phyloP scores from a whole-genome alignment of 2,113 vertebrate genomes.

The Choloepus hoffmanni region DNA sequence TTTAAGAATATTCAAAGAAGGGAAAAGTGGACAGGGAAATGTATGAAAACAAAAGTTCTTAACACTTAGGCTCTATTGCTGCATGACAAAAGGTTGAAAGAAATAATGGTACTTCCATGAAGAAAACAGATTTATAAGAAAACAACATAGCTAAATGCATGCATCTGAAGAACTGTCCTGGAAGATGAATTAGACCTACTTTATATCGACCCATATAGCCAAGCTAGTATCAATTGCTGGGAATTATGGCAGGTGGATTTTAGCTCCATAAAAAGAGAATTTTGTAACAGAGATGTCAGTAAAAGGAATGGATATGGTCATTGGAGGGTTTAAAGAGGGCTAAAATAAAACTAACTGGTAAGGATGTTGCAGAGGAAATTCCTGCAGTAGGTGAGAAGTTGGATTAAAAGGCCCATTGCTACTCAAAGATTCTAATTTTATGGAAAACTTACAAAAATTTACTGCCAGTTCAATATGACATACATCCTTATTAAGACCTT shows the following conservation, averaged over 20 bases:
- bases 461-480: not conserved
- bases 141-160: not conserved
- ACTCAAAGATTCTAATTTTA: conserved; percentile 35
- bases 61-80: not conserved
- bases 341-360: not conserved
- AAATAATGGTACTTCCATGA: not conserved
- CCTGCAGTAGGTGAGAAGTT: not conserved
- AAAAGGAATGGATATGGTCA: not conserved
- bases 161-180: not conserved
- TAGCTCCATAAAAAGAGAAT: not conserved
- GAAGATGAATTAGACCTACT: not conserved
- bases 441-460: not conserved
- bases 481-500: conserved; percentile 42
- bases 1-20: conserved; percentile 8
- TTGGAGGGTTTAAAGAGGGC: not conserved
- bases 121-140: not conserved
- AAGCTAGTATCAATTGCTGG: not conserved
- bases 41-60: not conserved
- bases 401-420: not conserved
- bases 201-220: not conserved
- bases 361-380: not conserved
- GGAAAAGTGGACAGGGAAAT: not conserved
- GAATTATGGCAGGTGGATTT: conserved; percentile 31
- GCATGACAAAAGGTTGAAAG: not conserved
- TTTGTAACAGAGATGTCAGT: not conserved